phyloP scores from a whole-genome alignment of 2,888 invertebrate genomes.

The Philaethria dido region DNA sequence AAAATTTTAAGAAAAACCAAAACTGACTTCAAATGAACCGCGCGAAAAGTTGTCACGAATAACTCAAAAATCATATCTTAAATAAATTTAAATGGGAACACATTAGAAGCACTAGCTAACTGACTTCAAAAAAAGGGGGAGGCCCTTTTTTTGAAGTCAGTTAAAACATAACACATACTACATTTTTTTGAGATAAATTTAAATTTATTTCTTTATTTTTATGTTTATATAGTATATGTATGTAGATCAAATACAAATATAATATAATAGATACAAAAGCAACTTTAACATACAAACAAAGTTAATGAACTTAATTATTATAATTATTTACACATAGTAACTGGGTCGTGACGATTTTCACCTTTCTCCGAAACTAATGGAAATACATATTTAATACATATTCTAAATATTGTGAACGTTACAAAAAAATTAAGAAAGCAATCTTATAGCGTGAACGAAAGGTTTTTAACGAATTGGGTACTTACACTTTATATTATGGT shows the following conservation, averaged over 20 bases:
- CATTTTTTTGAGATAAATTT: no score
- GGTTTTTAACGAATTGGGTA: not conserved
- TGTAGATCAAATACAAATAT: not conserved
- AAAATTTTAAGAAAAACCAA: no score
- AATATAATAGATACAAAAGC: not conserved
- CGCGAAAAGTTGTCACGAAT: no score
- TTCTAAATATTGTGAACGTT: slow-evolving; percentile 9
- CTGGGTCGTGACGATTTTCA: slow-evolving; percentile 26
- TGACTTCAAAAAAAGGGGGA: no score
- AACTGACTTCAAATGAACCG: no score
- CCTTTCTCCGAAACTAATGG: slow-evolving; percentile 33
- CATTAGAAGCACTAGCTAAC: no score
- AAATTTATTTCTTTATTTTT: no score
- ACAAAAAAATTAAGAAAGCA: not conserved
- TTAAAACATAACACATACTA: no score
- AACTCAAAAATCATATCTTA: no score
- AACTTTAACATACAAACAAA: slow-evolving; percentile 7
- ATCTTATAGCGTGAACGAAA: slow-evolving; percentile 13
- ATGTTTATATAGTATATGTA: not conserved
- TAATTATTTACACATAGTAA: slow-evolving; percentile 26
- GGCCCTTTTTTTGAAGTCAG: no score
- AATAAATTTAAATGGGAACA: no score
- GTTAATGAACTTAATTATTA: slow-evolving; percentile 28
- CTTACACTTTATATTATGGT: no score
- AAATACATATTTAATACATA: slow-evolving; percentile 14